phyloP scores from a whole-genome alignment of 2,888 invertebrate genomes.

The Muscina levida region DNA sequence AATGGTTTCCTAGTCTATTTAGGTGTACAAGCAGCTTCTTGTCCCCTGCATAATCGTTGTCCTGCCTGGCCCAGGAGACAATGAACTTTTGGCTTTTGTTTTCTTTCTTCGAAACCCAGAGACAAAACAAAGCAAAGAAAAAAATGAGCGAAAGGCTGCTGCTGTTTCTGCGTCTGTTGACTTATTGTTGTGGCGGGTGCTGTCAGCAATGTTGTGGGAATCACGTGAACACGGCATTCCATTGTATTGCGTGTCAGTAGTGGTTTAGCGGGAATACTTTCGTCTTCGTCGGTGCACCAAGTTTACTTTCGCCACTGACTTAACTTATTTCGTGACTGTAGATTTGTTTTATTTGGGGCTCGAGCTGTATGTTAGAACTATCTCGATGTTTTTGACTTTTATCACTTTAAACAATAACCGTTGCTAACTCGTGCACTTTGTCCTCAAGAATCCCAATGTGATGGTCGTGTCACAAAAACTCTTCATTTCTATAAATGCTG shows the following conservation, averaged over 20 bases:
- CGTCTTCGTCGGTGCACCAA: constrained; percentile 43
- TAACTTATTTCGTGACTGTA: neutral
- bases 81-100: constrained; percentile 64
- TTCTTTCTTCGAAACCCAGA: constrained; percentile 27
- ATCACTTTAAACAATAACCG: constrained; percentile 8
- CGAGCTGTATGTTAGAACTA: too few species aligned
- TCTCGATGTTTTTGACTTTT: neutral
- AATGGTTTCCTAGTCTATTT: too few species aligned
- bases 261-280: constrained; percentile 48
- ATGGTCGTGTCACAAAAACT: neutral
- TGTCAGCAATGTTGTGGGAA: constrained; percentile 43
- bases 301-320: constrained; percentile 11
- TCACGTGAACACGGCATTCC: constrained; percentile 53
- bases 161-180: constrained; percentile 56
- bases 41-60: neutral
- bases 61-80: constrained; percentile 47
- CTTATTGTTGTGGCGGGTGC: constrained; percentile 55
- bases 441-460: constrained; percentile 10
- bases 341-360: neutral
- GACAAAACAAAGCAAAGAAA: neutral
- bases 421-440: constrained; percentile 1
- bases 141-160: constrained; percentile 49
- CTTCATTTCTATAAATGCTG: too few species aligned
- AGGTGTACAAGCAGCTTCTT: too few species aligned
- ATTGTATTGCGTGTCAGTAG: constrained; percentile 56